phyloP scores from a whole-genome alignment of 2,888 invertebrate genomes.

The Dasypolia templi region DNA sequence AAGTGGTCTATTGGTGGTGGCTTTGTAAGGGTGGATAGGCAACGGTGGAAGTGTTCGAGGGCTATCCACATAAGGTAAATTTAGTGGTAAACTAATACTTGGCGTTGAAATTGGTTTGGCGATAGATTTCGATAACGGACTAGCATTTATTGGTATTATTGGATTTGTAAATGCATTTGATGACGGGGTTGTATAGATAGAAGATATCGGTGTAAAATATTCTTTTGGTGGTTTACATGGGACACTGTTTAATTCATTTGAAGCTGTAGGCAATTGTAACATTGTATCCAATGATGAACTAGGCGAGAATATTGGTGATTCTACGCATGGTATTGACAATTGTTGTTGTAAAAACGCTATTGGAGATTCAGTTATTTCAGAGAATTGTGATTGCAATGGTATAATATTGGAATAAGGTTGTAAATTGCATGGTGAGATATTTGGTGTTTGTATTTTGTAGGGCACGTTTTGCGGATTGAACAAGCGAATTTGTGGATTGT shows the following conservation, averaged over 20 bases:
- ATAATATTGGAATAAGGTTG: not conserved
- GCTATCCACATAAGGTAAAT: not conserved
- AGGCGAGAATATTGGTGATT: not conserved
- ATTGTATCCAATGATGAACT: not conserved
- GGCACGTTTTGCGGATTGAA: not conserved
- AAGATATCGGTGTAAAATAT: not conserved
- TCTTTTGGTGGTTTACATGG: not conserved
- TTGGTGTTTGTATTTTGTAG: not conserved
- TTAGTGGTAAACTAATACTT: not conserved
- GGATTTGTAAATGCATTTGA: slow-evolving; percentile 5
- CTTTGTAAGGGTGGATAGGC: not conserved
- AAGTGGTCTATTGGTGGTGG: not conserved
- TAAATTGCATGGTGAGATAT: not conserved
- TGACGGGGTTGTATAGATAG: too few relatives aligned
- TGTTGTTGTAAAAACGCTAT: not conserved
- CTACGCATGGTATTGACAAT: not conserved
- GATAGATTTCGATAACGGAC: not conserved
- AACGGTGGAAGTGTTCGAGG: not conserved
- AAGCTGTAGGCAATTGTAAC: not conserved
- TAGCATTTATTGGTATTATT: not conserved
- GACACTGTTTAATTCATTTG: not conserved
- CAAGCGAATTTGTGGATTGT: not conserved
- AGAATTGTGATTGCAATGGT: not conserved
- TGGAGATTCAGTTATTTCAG: not conserved
- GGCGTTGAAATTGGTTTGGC: not conserved